Percentiles rank a stretch among this genome's conserved stretches.
phyloP scores from a whole-genome alignment of 1,140 invertebrate species.

The Drosophila busckii region DNA sequence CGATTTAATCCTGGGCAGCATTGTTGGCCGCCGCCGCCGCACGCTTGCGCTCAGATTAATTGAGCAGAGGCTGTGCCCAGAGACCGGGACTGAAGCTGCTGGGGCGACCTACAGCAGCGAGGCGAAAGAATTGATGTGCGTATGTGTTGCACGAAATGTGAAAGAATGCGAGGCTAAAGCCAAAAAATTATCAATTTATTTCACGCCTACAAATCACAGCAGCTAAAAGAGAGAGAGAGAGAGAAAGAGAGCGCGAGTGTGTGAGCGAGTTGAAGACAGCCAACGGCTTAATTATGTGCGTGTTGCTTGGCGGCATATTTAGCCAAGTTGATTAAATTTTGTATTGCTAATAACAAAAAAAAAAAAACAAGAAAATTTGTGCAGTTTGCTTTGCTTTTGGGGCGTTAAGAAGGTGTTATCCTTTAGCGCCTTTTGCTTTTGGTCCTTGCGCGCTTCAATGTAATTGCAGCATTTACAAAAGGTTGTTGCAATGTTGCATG shows the following conservation, averaged over 20 bases:
- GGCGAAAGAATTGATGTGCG: slow-evolving; percentile 24
- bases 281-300: slow-evolving; percentile 65
- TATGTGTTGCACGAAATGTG: slow-evolving; percentile 14
- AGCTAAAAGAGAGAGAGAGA: not conserved
- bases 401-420: slow-evolving; percentile 78
- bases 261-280: slow-evolving; percentile 20
- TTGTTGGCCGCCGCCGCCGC: slow-evolving; percentile 38
- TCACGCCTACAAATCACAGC: slow-evolving; percentile 71
- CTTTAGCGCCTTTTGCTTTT: slow-evolving; percentile 77
- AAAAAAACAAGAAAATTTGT: too few species aligned
- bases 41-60: slow-evolving; percentile 66
- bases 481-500: too few species aligned
- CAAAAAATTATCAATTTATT: slow-evolving; percentile 78
- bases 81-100: slow-evolving; percentile 21
- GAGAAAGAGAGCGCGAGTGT: not conserved
- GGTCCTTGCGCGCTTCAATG: too few species aligned
- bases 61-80: slow-evolving; percentile 53
- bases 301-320: slow-evolving; percentile 14
- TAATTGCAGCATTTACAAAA: too few species aligned
- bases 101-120: slow-evolving; percentile 71
- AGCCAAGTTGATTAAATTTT: slow-evolving; percentile 10
- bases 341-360: too few species aligned
- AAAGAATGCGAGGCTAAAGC: slow-evolving; percentile 52
- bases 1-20: slow-evolving; percentile 65
- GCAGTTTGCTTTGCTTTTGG: slow-evolving; percentile 46